Base-by-base conservation (phyloP, 2,888 invertebrate genomes). In the Epistrophella euchroma region DNA sequence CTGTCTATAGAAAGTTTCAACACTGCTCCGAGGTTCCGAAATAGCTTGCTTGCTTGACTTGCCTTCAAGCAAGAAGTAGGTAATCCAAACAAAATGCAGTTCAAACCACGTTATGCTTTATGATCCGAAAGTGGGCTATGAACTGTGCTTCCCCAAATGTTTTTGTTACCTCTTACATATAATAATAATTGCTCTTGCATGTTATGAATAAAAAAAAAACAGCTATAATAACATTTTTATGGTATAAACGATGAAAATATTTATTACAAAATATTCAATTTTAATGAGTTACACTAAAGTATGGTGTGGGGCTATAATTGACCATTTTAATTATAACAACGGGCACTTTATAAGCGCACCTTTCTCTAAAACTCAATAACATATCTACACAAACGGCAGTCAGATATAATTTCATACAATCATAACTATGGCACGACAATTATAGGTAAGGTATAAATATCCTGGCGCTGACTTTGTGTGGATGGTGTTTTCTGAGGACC, bases 351-450 rank as follows among this genome's bases (percentile, higher is more conserved):
- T 35, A 43, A 43, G 43, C 6, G 45, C 4, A 17, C 3, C 11
- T 19, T 19, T 47, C 45, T 9, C 19, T 19, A 4, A 19, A 47
- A 11, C 4, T 19, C 4, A 47, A 11, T 11, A 47, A 19, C 11
- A 47, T 11, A 19, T 4, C 17, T 6, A 45, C 43, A 45, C 45
- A 17, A 17, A 45, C 17, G 45, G 45, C 19, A 47, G 47, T 47
- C 19, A 52, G 28, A 25, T n/a, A 17, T 45, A 25, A 25, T 52
- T 52, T 25, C 22, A 15, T 52, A 52, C 25, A 52, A 25, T 25
- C 52, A 52, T 52, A 52, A 52, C 15, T 52, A 52, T 52, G 52
- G 66, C 47, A 75, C 40, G 75, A 75, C 60, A 76, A 52, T 25
- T 25, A 64, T 75, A 56, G 19, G 1, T 11, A 45, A 0, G 32